phyloP scores from a whole-genome alignment of 2,797 vertebrate species.

The Lindbergichthys nudifrons region DNA sequence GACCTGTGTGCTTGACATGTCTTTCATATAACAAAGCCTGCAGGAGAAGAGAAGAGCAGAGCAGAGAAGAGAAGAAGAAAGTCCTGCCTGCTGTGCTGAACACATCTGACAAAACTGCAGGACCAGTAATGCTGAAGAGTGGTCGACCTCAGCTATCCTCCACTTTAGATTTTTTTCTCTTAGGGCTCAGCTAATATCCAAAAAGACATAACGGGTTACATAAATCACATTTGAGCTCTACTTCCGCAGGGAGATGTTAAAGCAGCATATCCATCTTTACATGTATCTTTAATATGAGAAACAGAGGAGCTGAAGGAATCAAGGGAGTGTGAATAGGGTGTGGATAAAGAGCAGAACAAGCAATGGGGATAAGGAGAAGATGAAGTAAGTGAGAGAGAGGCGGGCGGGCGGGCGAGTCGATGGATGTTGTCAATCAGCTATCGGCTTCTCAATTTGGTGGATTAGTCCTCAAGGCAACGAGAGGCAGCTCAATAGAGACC shows the following conservation, averaged over 20 bases:
- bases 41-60: slow-evolving; percentile 13
- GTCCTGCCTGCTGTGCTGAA: slow-evolving; percentile 39
- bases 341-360: slow-evolving; percentile 25
- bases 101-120: slow-evolving; percentile 47
- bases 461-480: slow-evolving; percentile 69
- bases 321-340: not conserved
- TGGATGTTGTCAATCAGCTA: slow-evolving; percentile 74
- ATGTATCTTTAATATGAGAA: slow-evolving; percentile 3
- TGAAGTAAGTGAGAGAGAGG: slow-evolving; percentile 55
- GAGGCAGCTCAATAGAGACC: slow-evolving; percentile 74
- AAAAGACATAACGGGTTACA: slow-evolving; percentile 6
- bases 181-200: slow-evolving; percentile 33
- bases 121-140: slow-evolving; percentile 22
- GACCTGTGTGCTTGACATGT: slow-evolving; percentile 64
- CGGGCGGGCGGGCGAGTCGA: slow-evolving; percentile 43
- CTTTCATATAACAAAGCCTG: slow-evolving; percentile 69
- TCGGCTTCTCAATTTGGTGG: slow-evolving; percentile 76
- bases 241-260: slow-evolving; percentile 10
- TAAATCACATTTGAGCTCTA: slow-evolving; percentile 23
- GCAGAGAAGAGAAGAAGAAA: slow-evolving; percentile 52
- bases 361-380: slow-evolving; percentile 51
- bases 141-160: slow-evolving; percentile 34
- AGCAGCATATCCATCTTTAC: slow-evolving; percentile 2
- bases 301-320: not conserved
- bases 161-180: slow-evolving; percentile 7